phyloP scores from a whole-genome alignment of 2,888 invertebrate genomes.

The Chelonus formosanus region DNA sequence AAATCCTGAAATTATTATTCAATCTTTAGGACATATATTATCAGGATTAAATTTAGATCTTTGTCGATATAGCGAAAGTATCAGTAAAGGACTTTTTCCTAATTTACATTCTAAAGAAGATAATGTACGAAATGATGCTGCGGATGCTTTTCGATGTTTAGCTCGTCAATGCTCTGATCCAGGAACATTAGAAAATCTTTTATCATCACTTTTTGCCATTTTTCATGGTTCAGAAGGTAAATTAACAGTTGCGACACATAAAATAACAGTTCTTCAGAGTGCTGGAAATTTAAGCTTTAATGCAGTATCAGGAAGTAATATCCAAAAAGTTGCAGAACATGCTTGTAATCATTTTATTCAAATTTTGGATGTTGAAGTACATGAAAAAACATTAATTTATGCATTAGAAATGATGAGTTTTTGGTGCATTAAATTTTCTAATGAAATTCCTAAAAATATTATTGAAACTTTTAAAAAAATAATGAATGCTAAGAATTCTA shows the following conservation, averaged over 20 bases:
- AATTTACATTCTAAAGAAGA: conserved; percentile 89
- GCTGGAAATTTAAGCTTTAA: conserved; percentile 80
- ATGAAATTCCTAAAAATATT: conserved; percentile 73
- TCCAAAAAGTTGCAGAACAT: conserved; percentile 70
- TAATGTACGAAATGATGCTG: conserved; percentile 77
- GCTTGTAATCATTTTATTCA: conserved; percentile 77
- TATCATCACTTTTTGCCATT: conserved; percentile 78
- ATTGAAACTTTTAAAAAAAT: conserved; percentile 79
- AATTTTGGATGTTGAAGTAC: conserved; percentile 86
- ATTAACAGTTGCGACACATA: conserved; percentile 86
- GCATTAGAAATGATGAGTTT: conserved; percentile 82
- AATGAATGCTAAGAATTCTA: conserved; percentile 77
- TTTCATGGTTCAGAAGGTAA: conserved; percentile 92
- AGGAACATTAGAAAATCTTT: conserved; percentile 73
- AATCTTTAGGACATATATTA: conserved; percentile 81
- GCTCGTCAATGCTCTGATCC: conserved; percentile 77
- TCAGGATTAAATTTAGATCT: conserved; percentile 78
- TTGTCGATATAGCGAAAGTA: conserved; percentile 78
- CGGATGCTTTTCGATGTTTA: conserved; percentile 76
- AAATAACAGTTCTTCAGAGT: conserved; percentile 84
- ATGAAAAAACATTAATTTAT: conserved; percentile 87
- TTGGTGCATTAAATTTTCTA: conserved; percentile 78
- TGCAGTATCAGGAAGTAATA: conserved; percentile 70
- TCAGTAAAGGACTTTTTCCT: conserved; percentile 85
- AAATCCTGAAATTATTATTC: conserved; percentile 90